Conservation (phyloP, 2,113 vertebrate genomes). For the Aix galericulata region DNA sequence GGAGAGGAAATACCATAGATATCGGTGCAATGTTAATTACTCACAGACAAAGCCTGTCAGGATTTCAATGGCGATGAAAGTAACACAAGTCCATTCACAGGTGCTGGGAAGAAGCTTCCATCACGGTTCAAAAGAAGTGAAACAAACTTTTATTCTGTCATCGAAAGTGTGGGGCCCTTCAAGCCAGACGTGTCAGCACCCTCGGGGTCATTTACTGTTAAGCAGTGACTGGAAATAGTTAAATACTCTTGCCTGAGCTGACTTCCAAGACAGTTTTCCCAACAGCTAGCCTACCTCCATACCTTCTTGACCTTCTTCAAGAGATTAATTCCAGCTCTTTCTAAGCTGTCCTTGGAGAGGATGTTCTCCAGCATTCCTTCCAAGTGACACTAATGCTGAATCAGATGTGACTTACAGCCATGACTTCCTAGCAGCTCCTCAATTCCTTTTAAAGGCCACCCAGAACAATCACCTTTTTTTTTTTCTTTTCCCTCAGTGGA, state of each 20-base stretch:
- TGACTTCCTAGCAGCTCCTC: slow-evolving; percentile 23
- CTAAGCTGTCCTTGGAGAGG: slow-evolving; percentile 11
- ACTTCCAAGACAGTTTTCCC: slow-evolving; percentile 6
- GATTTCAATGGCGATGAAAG: neutral
- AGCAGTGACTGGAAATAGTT: neutral
- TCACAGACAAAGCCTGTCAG: neutral
- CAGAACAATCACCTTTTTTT: neutral
- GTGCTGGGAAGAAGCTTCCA: neutral
- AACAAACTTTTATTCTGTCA: neutral
- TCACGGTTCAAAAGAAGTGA: neutral
- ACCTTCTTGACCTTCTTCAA: neutral
- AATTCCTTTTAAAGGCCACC: slow-evolving; percentile 30
- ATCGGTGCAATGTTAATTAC: neutral
- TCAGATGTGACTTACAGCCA: neutral
- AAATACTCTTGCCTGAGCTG: neutral
- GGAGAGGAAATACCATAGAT: neutral
- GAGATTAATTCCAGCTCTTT: slow-evolving; percentile 42
- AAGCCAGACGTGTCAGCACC: neutral
- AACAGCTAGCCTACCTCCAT: neutral
- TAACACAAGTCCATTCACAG: neutral
- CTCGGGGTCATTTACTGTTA: neutral
- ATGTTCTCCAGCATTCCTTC: slow-evolving; percentile 45
- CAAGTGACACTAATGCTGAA: slow-evolving; percentile 33
- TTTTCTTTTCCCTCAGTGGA: neutral
- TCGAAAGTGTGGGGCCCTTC: neutral